Conservation (phyloP, 2,113 vertebrate species). For the Oreochromis spilurus region DNA sequence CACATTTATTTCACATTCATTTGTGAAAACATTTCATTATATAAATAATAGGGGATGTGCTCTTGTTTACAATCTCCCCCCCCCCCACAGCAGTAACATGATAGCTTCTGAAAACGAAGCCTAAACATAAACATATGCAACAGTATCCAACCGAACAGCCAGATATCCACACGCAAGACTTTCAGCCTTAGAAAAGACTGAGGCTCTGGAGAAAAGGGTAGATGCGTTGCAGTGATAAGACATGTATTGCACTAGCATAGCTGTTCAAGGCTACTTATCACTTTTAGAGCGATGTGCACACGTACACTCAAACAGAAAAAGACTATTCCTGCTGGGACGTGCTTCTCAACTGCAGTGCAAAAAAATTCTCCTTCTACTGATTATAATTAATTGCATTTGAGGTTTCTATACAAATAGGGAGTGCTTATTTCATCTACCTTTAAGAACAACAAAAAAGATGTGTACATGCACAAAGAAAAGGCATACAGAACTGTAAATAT, state of each 20-base stretch:
- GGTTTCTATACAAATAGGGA: conserved; percentile 2
- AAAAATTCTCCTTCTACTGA: conserved; percentile 13
- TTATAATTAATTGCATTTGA: conserved; percentile 31
- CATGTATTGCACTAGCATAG: conserved; percentile 62
- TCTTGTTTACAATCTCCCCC: conserved; percentile 4
- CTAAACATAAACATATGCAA: conserved; percentile 18
- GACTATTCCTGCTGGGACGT: background rate
- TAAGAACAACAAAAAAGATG: background rate
- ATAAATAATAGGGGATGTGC: conserved; percentile 48
- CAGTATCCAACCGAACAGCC: background rate
- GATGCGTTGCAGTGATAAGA: conserved; percentile 56
- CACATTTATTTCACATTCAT: conserved; percentile 32
- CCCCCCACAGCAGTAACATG: conserved; percentile 43
- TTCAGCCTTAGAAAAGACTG: background rate
- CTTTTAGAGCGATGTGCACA: background rate
- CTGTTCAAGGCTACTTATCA: conserved; percentile 23
- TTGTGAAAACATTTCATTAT: conserved; percentile 52
- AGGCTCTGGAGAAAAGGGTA: background rate
- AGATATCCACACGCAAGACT: background rate
- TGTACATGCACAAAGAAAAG: conserved; percentile 23
- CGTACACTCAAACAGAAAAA: background rate
- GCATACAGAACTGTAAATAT: conserved; percentile 28
- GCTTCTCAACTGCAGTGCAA: conserved; percentile 1
- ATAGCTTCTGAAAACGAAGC: conserved; percentile 64
- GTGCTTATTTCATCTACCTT: background rate